phyloP scores from a whole-genome alignment of 2,113 vertebrate genomes.

The Nesospiza acunhae region DNA sequence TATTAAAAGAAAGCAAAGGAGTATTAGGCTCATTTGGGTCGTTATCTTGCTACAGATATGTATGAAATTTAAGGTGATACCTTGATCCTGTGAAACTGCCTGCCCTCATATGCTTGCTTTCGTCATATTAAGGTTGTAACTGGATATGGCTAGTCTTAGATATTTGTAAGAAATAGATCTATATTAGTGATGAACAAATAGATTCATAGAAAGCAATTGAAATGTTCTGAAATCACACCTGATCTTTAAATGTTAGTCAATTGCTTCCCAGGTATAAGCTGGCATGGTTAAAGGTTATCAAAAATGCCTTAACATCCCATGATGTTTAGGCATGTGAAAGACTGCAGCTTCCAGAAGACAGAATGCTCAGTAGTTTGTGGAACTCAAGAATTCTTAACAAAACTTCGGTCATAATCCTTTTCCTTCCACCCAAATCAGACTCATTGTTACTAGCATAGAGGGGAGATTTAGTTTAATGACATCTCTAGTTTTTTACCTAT shows the following conservation, averaged over 20 bases:
- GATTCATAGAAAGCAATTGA: not conserved
- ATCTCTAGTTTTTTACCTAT: not conserved
- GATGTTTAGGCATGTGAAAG: not conserved
- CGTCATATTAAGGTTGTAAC: not conserved
- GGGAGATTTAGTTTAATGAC: not conserved
- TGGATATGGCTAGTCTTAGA: not conserved
- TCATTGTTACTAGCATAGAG: not conserved
- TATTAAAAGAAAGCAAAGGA: constrained; percentile 50
- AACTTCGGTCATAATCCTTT: not conserved
- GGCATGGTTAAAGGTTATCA: not conserved
- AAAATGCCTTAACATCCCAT: not conserved
- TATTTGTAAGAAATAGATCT: not conserved
- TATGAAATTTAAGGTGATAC: not conserved
- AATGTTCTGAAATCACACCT: not conserved
- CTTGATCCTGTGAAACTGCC: not conserved
- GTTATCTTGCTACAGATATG: not conserved
- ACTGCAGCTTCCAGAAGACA: not conserved
- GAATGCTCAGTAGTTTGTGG: not conserved
- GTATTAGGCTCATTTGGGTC: not conserved
- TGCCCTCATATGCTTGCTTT: not conserved
- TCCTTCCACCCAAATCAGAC: not conserved
- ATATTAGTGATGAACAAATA: not conserved
- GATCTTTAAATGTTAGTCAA: not conserved
- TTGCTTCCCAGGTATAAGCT: not conserved
- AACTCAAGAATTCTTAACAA: not conserved